Evolutionary conservation across 2,888 invertebrate genomes (phyloP), one percentile per base, ranked within the genome.

Genomic region (Salpingus planirostris): DNA sequence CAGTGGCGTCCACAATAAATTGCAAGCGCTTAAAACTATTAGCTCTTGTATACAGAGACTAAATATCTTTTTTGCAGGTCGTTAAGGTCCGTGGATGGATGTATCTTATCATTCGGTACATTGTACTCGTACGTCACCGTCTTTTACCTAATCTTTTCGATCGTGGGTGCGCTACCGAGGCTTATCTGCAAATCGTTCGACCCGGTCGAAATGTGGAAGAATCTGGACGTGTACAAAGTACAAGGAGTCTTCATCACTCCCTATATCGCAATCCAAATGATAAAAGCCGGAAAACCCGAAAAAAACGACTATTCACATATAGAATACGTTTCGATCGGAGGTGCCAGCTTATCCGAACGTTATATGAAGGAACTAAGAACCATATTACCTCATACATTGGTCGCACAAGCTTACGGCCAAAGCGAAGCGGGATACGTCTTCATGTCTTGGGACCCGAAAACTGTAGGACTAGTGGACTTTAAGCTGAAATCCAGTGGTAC

Each of bases 11-110:
- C 11, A 33, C 8, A 37, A 29, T 31, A 1, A 44, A 1, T 18
- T 42, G 54, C 52, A 51, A 38, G 37, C 22, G 8, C 12, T 29
- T 2, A n/a, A n/a, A n/a, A n/a, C n/a, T n/a, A n/a, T n/a, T 13
- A 6, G 7, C n/a, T 8, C 21, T 21, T 21, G 21, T 21, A 7
- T 7, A 21, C 6, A 7, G n/a, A 21, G 21, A 8, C 6, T 8
- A 21, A 21, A 21, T 13, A 31, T 4, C 5, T 7, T 11, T 25
- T 11, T 24, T 8, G 7, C 24, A 11, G 4, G 11, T 21, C 6
- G 6, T 21, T 6, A 21, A n/a, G n/a, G n/a, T n/a, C n/a, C n/a
- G 6, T 21, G n/a, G n/a, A 21, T 21, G 21, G n/a, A 21, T 21
- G 6, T 21, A 7, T 6, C 21, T 21, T 8, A 21, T 7, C 6